Evolutionary conservation across 2,888 invertebrate genomes (phyloP).

Genomic region (Eupeodes luniger): DNA sequence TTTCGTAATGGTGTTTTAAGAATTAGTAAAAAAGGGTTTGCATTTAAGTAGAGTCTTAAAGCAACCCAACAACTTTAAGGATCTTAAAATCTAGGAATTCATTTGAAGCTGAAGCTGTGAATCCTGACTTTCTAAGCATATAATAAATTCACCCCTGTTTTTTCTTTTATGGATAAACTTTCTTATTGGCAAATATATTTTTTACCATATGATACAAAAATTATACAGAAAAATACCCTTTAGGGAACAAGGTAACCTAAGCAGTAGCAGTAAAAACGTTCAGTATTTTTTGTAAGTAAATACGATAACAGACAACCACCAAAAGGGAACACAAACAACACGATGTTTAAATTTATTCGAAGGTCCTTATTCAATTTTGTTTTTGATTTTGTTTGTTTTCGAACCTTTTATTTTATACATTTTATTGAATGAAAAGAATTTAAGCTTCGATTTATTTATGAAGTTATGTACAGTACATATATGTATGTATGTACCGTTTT

Average conservation of each 20-base stretch:
- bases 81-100: too few relatives aligned
- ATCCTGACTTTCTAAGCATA: background rate
- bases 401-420: slow-evolving; percentile 17
- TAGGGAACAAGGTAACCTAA: slow-evolving; percentile 28
- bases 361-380: slow-evolving; percentile 59
- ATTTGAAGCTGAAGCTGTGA: too few relatives aligned
- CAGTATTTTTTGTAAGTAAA: slow-evolving; percentile 46
- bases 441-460: slow-evolving; percentile 23
- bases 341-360: slow-evolving; percentile 38
- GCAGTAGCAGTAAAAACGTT: slow-evolving; percentile 64
- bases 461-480: background rate
- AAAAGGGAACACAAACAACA: background rate
- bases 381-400: slow-evolving; percentile 5
- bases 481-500: slow-evolving; percentile 6
- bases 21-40: too few relatives aligned
- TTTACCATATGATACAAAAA: slow-evolving; percentile 7
- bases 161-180: background rate
- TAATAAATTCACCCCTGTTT: background rate
- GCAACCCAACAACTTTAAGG: too few relatives aligned
- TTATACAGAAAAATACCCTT: background rate
- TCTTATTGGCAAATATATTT: slow-evolving; percentile 12
- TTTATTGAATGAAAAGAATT: slow-evolving; percentile 38
- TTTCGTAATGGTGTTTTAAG: too few relatives aligned
- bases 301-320: slow-evolving; percentile 25
- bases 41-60: too few relatives aligned